Conservation (phyloP, 2,113 vertebrate species). For the Eonycteris spelaea region DNA sequence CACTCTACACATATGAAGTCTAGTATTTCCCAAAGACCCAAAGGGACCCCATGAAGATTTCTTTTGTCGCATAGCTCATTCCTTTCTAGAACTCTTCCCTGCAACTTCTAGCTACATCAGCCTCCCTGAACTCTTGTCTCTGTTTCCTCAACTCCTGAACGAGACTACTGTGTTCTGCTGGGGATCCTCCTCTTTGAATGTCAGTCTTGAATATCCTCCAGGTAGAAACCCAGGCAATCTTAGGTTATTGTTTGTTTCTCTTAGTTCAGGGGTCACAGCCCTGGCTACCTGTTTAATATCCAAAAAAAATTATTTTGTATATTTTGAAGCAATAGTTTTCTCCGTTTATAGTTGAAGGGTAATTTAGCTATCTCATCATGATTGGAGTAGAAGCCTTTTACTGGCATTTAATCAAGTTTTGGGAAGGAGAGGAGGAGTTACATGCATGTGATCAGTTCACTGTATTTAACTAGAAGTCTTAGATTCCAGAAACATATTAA, state of each 20-base stretch:
- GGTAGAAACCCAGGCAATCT: neutral
- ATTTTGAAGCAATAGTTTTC: slow-evolving; percentile 1
- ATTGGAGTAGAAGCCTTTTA: neutral
- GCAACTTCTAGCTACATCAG: neutral
- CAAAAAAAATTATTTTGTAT: slow-evolving; percentile 24
- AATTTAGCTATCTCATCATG: neutral
- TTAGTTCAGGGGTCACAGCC: neutral
- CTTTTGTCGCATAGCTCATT: neutral
- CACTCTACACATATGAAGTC: neutral
- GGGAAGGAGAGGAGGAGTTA: neutral
- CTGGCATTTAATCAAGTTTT: slow-evolving; percentile 29
- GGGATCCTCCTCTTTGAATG: neutral
- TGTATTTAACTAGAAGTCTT: neutral
- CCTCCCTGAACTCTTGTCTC: neutral
- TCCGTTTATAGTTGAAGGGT: neutral
- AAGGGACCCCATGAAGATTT: neutral
- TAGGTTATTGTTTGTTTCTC: neutral
- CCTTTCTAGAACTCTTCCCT: neutral
- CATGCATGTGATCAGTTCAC: neutral
- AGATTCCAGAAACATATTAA: slow-evolving; percentile 28
- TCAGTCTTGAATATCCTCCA: neutral
- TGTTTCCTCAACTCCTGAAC: neutral
- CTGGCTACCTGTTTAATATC: neutral
- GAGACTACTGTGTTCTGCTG: neutral
- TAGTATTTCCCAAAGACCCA: neutral